Evolutionary conservation across 2,888 invertebrate species (phyloP).

Genomic region (Caenorhabditis uteleia): DNA sequence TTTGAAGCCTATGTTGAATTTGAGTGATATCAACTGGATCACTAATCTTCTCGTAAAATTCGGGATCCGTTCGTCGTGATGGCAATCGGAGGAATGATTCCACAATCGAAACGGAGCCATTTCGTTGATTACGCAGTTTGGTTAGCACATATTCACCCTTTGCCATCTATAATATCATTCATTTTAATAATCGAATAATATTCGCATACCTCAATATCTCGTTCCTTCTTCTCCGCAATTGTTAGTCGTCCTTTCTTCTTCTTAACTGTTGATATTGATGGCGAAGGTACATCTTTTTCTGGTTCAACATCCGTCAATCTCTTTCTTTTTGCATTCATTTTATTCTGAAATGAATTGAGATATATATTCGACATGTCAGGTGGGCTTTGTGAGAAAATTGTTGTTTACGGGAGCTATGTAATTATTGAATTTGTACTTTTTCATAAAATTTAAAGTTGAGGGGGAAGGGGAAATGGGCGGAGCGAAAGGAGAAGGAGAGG

Average conservation of each 20-base stretch:
- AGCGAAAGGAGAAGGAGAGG: too few relatives aligned
- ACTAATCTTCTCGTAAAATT: constrained; percentile 79
- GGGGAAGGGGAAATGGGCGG: too few relatives aligned
- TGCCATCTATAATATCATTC: constrained; percentile 11
- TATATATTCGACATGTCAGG: too few relatives aligned
- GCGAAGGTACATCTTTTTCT: constrained; percentile 13
- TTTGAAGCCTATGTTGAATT: constrained; percentile 94
- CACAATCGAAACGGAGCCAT: constrained; percentile 5
- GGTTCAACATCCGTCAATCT: constrained; percentile 35
- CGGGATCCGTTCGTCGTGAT: constrained; percentile 68
- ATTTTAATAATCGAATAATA: neutral
- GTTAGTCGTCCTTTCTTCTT: constrained; percentile 20
- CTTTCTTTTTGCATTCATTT: constrained; percentile 52
- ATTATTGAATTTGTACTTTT: too few relatives aligned
- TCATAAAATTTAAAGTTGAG: too few relatives aligned
- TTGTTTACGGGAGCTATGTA: too few relatives aligned
- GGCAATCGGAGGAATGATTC: constrained; percentile 27
- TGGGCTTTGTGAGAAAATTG: too few relatives aligned
- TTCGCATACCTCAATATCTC: constrained; percentile 23
- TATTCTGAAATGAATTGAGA: neutral
- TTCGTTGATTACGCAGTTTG: constrained; percentile 11
- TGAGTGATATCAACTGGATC: constrained; percentile 93
- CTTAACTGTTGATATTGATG: constrained; percentile 27
- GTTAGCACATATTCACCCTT: constrained; percentile 24
- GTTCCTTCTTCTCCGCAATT: constrained; percentile 26